Conservation (phyloP, 2,888 invertebrate genomes). For the Azorinus chamasolen region DNA sequence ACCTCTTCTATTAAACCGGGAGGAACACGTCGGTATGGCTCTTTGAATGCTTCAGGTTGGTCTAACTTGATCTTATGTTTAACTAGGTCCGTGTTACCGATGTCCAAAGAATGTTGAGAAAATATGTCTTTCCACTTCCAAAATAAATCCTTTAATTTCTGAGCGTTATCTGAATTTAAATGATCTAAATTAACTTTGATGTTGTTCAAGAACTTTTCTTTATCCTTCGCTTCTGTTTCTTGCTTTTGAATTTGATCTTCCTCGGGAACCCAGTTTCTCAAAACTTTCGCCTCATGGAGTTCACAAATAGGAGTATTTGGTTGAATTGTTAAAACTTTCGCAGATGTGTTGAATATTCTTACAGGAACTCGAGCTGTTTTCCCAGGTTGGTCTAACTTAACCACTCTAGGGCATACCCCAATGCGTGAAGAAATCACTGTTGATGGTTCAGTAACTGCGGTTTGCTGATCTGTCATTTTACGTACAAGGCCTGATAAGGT, state of each 20-base stretch:
- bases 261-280: too few species aligned
- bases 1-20: constrained; percentile 24
- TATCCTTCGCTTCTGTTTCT: too few species aligned
- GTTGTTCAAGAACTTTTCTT: too few species aligned
- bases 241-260: too few species aligned
- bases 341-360: too few species aligned
- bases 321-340: too few species aligned
- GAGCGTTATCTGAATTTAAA: background rate
- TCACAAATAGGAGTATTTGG: too few species aligned
- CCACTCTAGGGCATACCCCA: background rate
- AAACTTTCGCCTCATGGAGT: too few species aligned
- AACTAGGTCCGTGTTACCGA: constrained; percentile 7
- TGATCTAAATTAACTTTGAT: background rate
- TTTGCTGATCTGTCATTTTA: background rate
- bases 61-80: constrained; percentile 48
- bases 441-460: background rate
- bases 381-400: background rate
- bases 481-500: background rate
- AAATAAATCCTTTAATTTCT: background rate
- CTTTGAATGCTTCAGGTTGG: constrained; percentile 20
- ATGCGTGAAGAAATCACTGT: background rate
- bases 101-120: too few species aligned
- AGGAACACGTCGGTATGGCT: constrained; percentile 33
- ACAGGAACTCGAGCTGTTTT: too few species aligned
- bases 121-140: too few species aligned